Evolutionary conservation across 2,797 vertebrate genomes (phyloP).

Genomic region (Pantherophis alleghaniensis): DNA sequence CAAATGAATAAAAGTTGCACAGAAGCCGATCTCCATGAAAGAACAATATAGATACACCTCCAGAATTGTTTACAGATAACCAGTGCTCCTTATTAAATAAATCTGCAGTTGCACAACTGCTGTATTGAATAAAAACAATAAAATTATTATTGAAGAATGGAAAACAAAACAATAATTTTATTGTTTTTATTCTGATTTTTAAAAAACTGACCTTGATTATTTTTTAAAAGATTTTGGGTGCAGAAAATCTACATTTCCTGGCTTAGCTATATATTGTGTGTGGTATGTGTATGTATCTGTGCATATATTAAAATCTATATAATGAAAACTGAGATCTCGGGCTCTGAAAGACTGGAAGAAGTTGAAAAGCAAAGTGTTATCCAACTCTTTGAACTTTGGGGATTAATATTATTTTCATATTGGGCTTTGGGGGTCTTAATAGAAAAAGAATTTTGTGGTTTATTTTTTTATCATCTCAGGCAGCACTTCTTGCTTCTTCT

Average conservation of each 20-base stretch:
- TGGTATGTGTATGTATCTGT: neutral
- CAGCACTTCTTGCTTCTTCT: constrained; percentile 63
- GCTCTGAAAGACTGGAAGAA: neutral
- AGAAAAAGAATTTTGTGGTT: constrained; percentile 65
- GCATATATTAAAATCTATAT: neutral
- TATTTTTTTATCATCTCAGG: constrained; percentile 66
- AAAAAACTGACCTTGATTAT: neutral
- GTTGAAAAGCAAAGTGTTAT: constrained; percentile 42
- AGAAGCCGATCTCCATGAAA: neutral
- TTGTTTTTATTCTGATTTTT: neutral
- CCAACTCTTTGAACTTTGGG: constrained; percentile 58
- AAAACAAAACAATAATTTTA: neutral
- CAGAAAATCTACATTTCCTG: neutral
- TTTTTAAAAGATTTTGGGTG: neutral
- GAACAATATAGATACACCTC: neutral
- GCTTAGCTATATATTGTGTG: neutral
- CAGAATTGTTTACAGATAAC: neutral
- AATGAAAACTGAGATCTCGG: constrained; percentile 28
- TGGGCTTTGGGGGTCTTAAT: constrained; percentile 63
- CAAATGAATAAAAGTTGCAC: neutral
- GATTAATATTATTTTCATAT: constrained; percentile 56
- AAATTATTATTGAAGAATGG: no score
- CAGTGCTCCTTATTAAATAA: neutral
- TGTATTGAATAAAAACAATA: no score
- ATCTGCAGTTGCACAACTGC: neutral